phyloP scores from a whole-genome alignment of 1,140 invertebrate species.

The Reticulitermes speratus region DNA sequence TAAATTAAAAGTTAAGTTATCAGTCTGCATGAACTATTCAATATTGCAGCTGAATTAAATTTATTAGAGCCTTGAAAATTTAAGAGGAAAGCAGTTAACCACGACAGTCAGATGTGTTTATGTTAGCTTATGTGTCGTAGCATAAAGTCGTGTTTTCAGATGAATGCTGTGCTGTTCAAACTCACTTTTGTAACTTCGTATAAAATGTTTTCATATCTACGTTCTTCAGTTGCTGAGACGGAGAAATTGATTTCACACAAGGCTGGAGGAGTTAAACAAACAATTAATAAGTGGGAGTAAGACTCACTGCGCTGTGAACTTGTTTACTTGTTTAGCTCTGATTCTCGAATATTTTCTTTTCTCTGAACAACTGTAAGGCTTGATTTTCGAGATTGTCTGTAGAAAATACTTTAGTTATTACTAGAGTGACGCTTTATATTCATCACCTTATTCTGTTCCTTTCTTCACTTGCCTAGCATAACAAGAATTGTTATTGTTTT shows the following conservation, averaged over 20 bases:
- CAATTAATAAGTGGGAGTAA: neutral
- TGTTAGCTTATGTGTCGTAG: neutral
- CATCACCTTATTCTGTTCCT: neutral
- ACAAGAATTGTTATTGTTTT: neutral
- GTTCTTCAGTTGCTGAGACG: neutral
- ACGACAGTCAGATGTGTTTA: neutral
- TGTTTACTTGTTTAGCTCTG: neutral
- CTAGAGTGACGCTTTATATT: neutral
- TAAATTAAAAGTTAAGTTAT: too few relatives aligned
- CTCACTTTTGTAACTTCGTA: neutral
- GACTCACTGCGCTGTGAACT: neutral
- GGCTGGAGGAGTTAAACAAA: neutral
- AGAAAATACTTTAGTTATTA: neutral
- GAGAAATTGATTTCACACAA: neutral
- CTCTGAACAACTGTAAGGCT: neutral
- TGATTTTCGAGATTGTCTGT: neutral
- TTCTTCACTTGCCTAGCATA: neutral
- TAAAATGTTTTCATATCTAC: too few relatives aligned
- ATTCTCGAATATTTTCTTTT: neutral
- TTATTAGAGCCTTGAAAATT: too few relatives aligned
- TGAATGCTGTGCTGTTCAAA: too few relatives aligned
- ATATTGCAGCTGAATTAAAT: too few relatives aligned
- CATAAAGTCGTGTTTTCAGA: too few relatives aligned
- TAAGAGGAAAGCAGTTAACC: neutral
- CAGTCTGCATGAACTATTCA: too few relatives aligned